Evolutionary conservation across 2,113 vertebrate genomes (phyloP), one percentile per base, ranked within the genome.

Genomic region (Pionites leucogaster): DNA sequence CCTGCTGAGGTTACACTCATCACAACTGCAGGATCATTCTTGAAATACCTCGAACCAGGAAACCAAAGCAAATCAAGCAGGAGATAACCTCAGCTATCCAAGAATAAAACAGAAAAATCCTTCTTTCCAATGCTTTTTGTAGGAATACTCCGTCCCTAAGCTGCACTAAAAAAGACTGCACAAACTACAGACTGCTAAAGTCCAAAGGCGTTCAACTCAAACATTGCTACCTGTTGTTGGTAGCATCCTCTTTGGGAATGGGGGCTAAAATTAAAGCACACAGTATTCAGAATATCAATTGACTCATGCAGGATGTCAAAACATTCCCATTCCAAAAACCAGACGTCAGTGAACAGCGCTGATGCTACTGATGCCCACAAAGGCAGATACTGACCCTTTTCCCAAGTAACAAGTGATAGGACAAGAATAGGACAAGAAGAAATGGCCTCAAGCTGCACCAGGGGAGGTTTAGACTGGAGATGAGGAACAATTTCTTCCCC

Each of bases 11-110:
- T 83, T 94, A 96, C 76, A 42, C 57, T 52, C 95, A 95, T 91
- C 93, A 57, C 69, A 90, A 95, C 87, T 81, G 67, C 80, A 69
- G 67, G 85, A 95, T 95, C 96, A 97, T 97, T 97, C 97, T 91
- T 96, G 94, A 95, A 96, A 97, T 97, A 93, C 94, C 70, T 96
- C 87, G 85, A 71, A 85, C 0, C 0, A 94, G 82, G 53, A 93
- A 93, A 96, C 49, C 72, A 83, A 92, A 94, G 86, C 88, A 95
- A 86, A 88, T 46, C 57, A 82, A 2, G 4, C 59, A 88, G 86
- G 76, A 95, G 86, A 92, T 41, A 11, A 60, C 42, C 62, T 35
- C 63, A 95, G 71, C 83, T 91, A 72, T 82, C 80, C 70, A 94
- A 92, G 88, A 94, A 92, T 24, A 42, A 81, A 83, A 75, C 75